Base-by-base conservation (phyloP, 53 echinoderm and acorn worm species). In the Luidia sarsii region DNA sequence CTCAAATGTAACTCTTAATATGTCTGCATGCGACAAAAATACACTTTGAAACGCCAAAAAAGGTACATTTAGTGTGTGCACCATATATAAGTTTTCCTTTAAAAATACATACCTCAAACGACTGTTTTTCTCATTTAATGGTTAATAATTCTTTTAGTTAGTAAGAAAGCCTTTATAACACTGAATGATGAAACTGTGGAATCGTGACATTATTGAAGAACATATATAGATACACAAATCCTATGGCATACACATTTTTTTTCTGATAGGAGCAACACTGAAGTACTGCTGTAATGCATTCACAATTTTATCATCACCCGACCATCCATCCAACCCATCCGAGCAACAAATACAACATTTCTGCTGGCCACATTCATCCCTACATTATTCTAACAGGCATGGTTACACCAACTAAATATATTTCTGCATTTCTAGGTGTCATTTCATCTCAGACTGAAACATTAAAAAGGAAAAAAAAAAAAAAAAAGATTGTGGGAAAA, bases 101-200 rank as follows among this genome's bases (percentile, higher is more conserved):
- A 84, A 84, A 84, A 84, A 84, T 84, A 83, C 83, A 70, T 70
- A 72, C 71, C 54, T 83, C 63, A 48, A 61, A 81, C 35, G 70
- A 82, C 68, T 65, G 39, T 31, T 55, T 35, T 41, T 41, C 11
- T 41, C 11, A 7, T 41, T 41, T 41, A 41, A 11, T 41, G 59
- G 60, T 60, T 59, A 60, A 59, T 46, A 61, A 77, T 59, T 46
- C 34, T 61, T n/a, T 59, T 45, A 57, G 77, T 77, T 77, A 77
- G 77, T 77, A 77, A 77, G 77, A 77, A 77, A 77, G 77, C 77
- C 48, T 28, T 61, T n/a, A 71, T n/a, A 77, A 77, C 61, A 48
- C 48, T 77, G 60, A 77, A 77, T 75, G 61, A 61, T 77, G 37
- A 45, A 67, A 77, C 77, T 46, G 37, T 71, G 77, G 77, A 77